Conservation (phyloP, 2,113 vertebrate species). For the Scatophagus argus region DNA sequence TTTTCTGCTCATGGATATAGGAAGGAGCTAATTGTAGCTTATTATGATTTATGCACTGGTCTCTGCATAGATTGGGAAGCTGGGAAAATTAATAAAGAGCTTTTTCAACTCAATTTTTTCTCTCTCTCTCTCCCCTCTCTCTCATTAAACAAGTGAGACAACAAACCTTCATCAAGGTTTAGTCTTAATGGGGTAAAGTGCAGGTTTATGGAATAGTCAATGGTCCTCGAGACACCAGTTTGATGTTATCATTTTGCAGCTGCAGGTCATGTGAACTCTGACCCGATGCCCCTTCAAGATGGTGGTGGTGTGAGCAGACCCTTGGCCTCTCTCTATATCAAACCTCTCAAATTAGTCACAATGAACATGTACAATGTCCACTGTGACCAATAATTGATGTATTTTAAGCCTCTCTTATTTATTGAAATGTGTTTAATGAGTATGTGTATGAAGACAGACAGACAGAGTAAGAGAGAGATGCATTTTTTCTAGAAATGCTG, state of each 20-base stretch:
- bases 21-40: slow-evolving; percentile 49
- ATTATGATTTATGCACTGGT: slow-evolving; percentile 64
- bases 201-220: slow-evolving; percentile 66
- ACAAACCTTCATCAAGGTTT: slow-evolving; percentile 59
- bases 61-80: slow-evolving; percentile 47
- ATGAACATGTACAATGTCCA: slow-evolving; percentile 40
- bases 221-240: slow-evolving; percentile 71
- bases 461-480: not conserved
- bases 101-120: not conserved
- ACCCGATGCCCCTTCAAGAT: slow-evolving; percentile 63
- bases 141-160: slow-evolving; percentile 54
- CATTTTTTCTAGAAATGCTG: not conserved
- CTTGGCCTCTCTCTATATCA: slow-evolving; percentile 68
- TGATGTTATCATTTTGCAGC: slow-evolving; percentile 73
- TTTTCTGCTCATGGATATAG: slow-evolving; percentile 11
- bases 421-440: slow-evolving; percentile 20
- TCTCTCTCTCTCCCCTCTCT: slow-evolving; percentile 14
- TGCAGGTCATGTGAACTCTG: slow-evolving; percentile 74
- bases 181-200: slow-evolving; percentile 76
- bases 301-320: slow-evolving; percentile 67
- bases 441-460: not conserved
- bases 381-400: slow-evolving; percentile 42
- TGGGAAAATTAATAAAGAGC: slow-evolving; percentile 45
- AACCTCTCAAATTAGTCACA: slow-evolving; percentile 60
- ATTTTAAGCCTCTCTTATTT: slow-evolving; percentile 13